phyloP scores from a whole-genome alignment of 2,797 vertebrate species.

The Eulemur coronatus region DNA sequence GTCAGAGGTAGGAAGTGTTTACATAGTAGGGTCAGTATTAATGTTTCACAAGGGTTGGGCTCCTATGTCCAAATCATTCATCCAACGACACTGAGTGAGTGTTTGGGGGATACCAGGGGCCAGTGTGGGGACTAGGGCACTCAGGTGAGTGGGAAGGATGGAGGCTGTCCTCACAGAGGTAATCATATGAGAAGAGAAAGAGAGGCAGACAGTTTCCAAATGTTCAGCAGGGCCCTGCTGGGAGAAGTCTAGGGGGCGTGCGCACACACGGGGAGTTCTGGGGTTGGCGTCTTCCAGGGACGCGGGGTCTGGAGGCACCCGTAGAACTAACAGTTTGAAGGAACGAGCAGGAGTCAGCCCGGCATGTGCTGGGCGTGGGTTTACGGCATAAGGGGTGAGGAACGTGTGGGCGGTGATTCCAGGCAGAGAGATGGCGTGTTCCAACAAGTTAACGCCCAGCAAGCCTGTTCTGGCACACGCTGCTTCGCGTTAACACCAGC shows the following conservation, averaged over 20 bases:
- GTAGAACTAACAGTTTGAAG: not conserved
- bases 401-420: not conserved
- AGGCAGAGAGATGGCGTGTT: not conserved
- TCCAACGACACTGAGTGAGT: not conserved
- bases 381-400: not conserved
- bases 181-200: not conserved
- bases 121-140: not conserved
- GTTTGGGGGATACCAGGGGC: not conserved
- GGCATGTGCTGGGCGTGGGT: not conserved
- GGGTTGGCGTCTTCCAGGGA: not conserved
- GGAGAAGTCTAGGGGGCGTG: not conserved
- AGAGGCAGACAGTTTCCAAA: not conserved
- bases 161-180: not conserved
- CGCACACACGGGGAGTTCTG: too few relatives aligned
- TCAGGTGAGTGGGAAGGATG: not conserved
- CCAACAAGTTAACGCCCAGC: too few relatives aligned
- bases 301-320: not conserved
- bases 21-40: not conserved
- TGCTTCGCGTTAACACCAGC: accelerated
- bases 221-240: not conserved
- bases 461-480: not conserved
- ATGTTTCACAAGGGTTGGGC: not conserved
- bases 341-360: not conserved
- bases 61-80: not conserved
- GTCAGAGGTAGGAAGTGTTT: not conserved